These are phyloP conservation scores for Ornithorhynchus anatinus DNA, from an alignment of 2,113 vertebrate genomes.

Conservation along the genomic window DNA sequence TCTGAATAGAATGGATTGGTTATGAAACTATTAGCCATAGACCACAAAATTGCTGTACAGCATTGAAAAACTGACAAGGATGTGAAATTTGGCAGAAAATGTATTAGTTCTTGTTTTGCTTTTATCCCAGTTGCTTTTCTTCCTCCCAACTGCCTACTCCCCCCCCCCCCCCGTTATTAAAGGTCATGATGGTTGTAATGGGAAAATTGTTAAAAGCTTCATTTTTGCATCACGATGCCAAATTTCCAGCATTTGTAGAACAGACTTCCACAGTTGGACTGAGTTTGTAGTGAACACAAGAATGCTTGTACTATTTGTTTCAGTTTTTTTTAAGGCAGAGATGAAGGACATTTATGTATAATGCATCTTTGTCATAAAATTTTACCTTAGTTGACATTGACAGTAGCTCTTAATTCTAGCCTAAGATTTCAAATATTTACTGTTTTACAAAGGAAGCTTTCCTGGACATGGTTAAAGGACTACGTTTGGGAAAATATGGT, in stretches of 20 bases:
- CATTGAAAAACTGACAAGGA: slow-evolving; percentile 26
- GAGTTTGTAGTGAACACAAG: neutral
- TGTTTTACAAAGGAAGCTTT: too few species aligned
- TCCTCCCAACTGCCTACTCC: too few species aligned
- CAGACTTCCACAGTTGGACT: neutral
- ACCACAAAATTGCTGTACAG: slow-evolving; percentile 18
- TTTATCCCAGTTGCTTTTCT: slow-evolving; percentile 21
- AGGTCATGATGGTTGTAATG: slow-evolving; percentile 5
- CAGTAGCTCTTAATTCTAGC: too few species aligned
- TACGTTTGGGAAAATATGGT: too few species aligned
- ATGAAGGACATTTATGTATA: slow-evolving; percentile 17
- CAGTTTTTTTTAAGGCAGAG: slow-evolving; percentile 17
- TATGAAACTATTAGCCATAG: slow-evolving; percentile 31
- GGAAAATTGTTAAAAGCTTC: neutral
- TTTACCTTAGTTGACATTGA: too few species aligned
- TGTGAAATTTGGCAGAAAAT: slow-evolving; percentile 39
- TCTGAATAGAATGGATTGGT: neutral
- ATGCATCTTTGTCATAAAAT: neutral
- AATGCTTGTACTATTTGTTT: slow-evolving; percentile 15
- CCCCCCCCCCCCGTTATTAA: neutral
- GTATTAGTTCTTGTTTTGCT: slow-evolving; percentile 16
- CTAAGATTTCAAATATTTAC: too few species aligned
- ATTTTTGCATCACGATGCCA: neutral
- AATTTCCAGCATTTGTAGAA: slow-evolving; percentile 21
- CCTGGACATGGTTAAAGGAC: too few species aligned